phyloP scores from a whole-genome alignment of 1,140 invertebrate genomes.

The Philotrypesis tridentata region DNA sequence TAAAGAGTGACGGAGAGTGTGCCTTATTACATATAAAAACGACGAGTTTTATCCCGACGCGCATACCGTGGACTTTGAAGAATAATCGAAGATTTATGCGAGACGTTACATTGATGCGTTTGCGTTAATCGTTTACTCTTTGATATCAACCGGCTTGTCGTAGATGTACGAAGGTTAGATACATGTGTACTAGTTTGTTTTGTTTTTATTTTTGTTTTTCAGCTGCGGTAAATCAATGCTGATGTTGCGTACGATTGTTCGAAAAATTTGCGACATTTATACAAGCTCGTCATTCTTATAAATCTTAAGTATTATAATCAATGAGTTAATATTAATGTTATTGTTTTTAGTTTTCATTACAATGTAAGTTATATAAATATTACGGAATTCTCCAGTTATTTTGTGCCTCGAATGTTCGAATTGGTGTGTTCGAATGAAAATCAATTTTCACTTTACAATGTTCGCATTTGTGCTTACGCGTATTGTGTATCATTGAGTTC shows the following conservation, averaged over 20 bases:
- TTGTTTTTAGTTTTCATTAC: neutral
- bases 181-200: neutral
- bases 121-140: neutral
- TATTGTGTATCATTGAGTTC: neutral
- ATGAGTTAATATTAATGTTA: neutral
- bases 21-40: constrained; percentile 15
- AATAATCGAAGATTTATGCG: constrained; percentile 6
- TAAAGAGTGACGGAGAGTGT: neutral
- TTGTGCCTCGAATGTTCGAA: neutral
- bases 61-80: neutral
- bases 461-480: neutral
- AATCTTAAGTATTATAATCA: neutral
- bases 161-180: neutral
- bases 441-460: neutral
- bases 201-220: neutral
- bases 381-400: neutral
- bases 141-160: neutral
- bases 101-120: neutral
- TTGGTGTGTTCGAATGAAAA: neutral
- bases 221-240: neutral
- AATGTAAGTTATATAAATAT: neutral
- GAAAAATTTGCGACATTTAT: neutral
- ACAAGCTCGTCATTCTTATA: neutral
- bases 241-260: neutral
- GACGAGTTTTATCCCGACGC: neutral